phyloP scores from a whole-genome alignment of 2,888 invertebrate species.

The Penaeus monodon region DNA sequence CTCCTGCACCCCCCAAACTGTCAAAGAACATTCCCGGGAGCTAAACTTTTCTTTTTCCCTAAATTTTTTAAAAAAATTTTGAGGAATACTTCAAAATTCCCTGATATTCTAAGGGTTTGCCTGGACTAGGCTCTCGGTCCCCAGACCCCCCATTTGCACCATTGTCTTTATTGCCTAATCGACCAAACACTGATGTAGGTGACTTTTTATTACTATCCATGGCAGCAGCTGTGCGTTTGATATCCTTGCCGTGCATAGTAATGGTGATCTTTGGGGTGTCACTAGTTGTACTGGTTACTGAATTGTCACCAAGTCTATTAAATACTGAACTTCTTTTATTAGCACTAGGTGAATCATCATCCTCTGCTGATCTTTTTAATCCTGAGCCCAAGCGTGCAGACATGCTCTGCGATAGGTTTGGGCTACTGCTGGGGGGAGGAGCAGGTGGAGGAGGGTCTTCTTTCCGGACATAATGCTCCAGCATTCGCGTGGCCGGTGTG shows the following conservation, averaged over 20 bases:
- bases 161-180: constrained; percentile 42
- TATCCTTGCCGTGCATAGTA: constrained; percentile 60
- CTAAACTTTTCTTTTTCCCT: constrained; percentile 37
- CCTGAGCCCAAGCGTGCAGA: constrained; percentile 55
- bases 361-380: constrained; percentile 37
- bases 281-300: constrained; percentile 62
- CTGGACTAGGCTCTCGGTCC: constrained; percentile 20
- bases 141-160: background rate
- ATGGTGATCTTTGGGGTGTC: constrained; percentile 63
- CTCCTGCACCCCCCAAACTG: too few relatives aligned
- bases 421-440: constrained; percentile 29
- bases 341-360: constrained; percentile 27
- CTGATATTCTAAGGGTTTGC: constrained; percentile 59
- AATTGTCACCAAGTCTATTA: constrained; percentile 63
- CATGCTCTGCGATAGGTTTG: constrained; percentile 45
- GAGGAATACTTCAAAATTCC: constrained; percentile 62
- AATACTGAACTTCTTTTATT: constrained; percentile 63
- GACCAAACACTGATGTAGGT: constrained; percentile 37
- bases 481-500: constrained; percentile 63
- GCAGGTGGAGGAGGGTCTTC: constrained; percentile 48
- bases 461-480: constrained; percentile 65
- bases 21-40: too few relatives aligned
- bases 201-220: constrained; percentile 32
- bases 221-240: constrained; percentile 27
- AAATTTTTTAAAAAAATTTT: constrained; percentile 40